phyloP scores from a whole-genome alignment of 1,140 invertebrate species.

The Drosophila melanica region DNA sequence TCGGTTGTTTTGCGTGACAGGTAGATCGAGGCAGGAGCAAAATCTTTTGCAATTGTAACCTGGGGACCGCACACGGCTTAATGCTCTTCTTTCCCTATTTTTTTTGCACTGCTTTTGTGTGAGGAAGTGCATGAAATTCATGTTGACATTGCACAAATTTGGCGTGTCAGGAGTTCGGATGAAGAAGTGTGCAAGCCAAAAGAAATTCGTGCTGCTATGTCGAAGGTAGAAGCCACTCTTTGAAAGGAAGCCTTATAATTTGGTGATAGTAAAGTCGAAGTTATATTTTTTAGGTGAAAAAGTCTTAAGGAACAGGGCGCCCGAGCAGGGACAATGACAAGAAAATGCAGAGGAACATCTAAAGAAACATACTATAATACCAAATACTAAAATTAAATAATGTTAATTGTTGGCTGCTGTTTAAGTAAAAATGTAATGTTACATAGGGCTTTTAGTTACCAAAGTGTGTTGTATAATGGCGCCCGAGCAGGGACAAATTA shows the following conservation, averaged over 20 bases:
- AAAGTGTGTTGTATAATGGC: too few species aligned
- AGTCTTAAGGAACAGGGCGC: neutral
- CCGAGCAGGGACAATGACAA: neutral
- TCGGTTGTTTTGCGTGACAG: slow-evolving; percentile 28
- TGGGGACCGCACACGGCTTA: slow-evolving; percentile 66
- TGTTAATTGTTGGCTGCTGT: too few species aligned
- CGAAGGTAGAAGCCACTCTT: too few species aligned
- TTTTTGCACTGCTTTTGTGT: slow-evolving; percentile 12
- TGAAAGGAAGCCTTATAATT: too few species aligned
- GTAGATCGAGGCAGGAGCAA: slow-evolving; percentile 23
- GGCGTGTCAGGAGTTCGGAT: slow-evolving; percentile 16
- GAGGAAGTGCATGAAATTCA: slow-evolving; percentile 65
- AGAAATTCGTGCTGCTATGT: neutral
- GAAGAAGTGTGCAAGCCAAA: neutral
- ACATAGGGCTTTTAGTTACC: too few species aligned
- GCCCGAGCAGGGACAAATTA: neutral
- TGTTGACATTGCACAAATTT: slow-evolving; percentile 76
- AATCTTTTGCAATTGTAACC: slow-evolving; percentile 24
- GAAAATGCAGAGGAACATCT: too few species aligned
- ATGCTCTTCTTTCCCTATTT: slow-evolving; percentile 9
- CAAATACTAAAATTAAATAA: too few species aligned
- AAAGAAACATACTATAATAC: too few species aligned
- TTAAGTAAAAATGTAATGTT: too few species aligned
- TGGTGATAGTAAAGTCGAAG: too few species aligned
- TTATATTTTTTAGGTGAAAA: neutral